Evolutionary conservation across 2,113 vertebrate genomes (phyloP).

Genomic region (Myxocyprinus asiaticus): DNA sequence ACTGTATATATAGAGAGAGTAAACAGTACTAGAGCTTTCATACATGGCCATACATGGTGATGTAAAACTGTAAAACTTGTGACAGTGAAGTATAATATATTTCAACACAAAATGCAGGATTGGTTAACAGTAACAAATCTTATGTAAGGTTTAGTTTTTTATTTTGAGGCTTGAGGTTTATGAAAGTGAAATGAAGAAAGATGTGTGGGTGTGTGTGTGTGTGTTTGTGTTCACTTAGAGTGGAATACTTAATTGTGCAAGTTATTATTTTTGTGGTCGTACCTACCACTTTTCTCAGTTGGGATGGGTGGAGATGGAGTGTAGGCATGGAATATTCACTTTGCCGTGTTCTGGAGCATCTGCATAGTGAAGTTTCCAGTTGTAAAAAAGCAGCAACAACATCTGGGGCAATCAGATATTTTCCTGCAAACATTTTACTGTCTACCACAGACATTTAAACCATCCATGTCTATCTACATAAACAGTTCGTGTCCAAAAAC

Average conservation of each 20-base stretch:
- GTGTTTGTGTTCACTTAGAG: conserved; percentile 39
- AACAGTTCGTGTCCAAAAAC: conserved; percentile 46
- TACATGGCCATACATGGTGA: background rate
- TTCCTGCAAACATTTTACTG: conserved; percentile 54
- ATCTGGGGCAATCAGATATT: conserved; percentile 59
- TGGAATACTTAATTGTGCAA: conserved; percentile 55
- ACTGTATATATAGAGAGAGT: too few species aligned
- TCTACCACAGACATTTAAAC: conserved; percentile 53
- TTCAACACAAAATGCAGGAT: conserved; percentile 3
- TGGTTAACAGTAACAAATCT: conserved; percentile 7
- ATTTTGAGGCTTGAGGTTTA: conserved; percentile 34
- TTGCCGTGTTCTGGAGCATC: conserved; percentile 50
- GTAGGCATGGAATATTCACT: conserved; percentile 43
- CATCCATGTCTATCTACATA: conserved; percentile 51
- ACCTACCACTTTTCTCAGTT: conserved; percentile 46
- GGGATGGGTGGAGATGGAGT: conserved; percentile 48
- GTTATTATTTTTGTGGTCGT: conserved; percentile 54
- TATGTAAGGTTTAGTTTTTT: conserved; percentile 19
- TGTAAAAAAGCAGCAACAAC: conserved; percentile 54
- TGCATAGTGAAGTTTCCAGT: conserved; percentile 54
- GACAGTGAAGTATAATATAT: conserved; percentile 4
- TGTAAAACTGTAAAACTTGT: background rate
- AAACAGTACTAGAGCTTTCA: background rate
- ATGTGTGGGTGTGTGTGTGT: conserved; percentile 1
- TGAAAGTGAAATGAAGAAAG: conserved; percentile 30